These are phyloP conservation scores for Pristionchus fissidentatus DNA, from an alignment of 2,888 invertebrate species.

Conservation along the genomic window DNA sequence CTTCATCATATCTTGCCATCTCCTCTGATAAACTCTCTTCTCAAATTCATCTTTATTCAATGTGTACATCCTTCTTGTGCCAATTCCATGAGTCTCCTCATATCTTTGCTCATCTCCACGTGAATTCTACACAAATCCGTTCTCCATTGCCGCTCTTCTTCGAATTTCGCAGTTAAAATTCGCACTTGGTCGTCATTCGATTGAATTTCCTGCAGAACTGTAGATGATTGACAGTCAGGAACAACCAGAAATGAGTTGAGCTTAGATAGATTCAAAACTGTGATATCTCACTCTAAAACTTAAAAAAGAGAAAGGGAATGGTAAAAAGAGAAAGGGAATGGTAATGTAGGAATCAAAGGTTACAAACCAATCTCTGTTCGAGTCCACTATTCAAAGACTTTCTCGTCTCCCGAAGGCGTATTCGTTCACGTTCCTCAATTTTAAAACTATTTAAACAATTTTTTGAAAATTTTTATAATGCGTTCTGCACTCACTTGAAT, in stretches of 20 bases:
- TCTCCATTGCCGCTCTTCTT: conserved; percentile 26
- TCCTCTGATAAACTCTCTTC: neutral
- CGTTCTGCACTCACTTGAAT: conserved; percentile 7
- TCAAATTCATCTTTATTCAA: neutral
- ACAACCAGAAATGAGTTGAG: too few species aligned
- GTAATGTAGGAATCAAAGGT: too few species aligned
- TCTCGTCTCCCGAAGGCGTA: neutral
- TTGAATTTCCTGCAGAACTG: neutral
- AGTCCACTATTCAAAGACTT: neutral
- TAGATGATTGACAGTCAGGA: too few species aligned
- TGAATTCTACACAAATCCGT: conserved; percentile 32
- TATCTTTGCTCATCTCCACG: conserved; percentile 31
- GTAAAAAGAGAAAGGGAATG: neutral
- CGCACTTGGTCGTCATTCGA: conserved; percentile 1
- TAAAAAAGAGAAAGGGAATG: neutral
- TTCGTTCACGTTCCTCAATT: conserved; percentile 21
- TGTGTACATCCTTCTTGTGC: conserved; percentile 2
- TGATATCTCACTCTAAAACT: too few species aligned
- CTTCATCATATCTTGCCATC: conserved; percentile 29
- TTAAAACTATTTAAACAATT: too few species aligned
- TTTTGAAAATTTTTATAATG: too few species aligned
- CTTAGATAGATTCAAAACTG: too few species aligned
- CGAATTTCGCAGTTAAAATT: neutral
- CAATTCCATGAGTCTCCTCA: conserved; percentile 31
- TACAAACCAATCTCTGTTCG: conserved; percentile 34